These are phyloP conservation scores for Reticulitermes lucifugus DNA, from an alignment of 2,888 invertebrate species.

Conservation along the genomic window DNA sequence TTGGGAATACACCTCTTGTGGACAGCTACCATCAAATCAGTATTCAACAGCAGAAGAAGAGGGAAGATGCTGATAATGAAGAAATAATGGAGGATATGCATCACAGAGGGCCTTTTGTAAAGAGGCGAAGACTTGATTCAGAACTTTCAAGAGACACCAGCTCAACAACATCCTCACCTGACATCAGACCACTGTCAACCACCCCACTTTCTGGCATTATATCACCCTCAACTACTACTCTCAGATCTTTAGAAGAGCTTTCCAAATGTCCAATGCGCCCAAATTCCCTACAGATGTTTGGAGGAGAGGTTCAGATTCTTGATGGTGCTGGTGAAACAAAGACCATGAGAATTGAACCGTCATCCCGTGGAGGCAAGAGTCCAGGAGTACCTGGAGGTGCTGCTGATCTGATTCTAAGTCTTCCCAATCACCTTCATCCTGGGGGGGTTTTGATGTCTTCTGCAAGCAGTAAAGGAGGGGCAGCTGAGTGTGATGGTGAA, in stretches of 20 bases:
- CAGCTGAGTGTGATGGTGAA: constrained; percentile 68
- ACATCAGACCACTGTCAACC: constrained; percentile 22
- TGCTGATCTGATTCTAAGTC: constrained; percentile 33
- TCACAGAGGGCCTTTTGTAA: constrained; percentile 30
- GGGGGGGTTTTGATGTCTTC: constrained; percentile 31
- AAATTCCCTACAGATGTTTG: constrained; percentile 75
- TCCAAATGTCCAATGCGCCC: constrained; percentile 60
- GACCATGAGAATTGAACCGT: constrained; percentile 75
- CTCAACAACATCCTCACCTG: constrained; percentile 41
- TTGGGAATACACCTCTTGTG: constrained; percentile 85
- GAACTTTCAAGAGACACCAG: constrained; percentile 45
- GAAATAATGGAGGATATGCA: constrained; percentile 12
- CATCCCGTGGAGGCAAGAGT: constrained; percentile 29
- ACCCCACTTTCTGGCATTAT: constrained; percentile 33
- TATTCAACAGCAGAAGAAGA: constrained; percentile 57
- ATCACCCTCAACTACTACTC: constrained; percentile 59
- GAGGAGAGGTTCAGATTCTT: constrained; percentile 82
- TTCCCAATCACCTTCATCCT: constrained; percentile 25
- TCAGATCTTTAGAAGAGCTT: constrained; percentile 70
- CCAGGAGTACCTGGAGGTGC: constrained; percentile 26
- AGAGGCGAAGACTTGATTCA: constrained; percentile 47
- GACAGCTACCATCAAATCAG: constrained; percentile 68
- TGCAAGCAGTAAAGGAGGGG: constrained; percentile 35
- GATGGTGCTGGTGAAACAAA: constrained; percentile 77
- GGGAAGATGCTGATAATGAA: constrained; percentile 53